phyloP scores from a whole-genome alignment of 2,797 vertebrate species.

The Carduelis carduelis region DNA sequence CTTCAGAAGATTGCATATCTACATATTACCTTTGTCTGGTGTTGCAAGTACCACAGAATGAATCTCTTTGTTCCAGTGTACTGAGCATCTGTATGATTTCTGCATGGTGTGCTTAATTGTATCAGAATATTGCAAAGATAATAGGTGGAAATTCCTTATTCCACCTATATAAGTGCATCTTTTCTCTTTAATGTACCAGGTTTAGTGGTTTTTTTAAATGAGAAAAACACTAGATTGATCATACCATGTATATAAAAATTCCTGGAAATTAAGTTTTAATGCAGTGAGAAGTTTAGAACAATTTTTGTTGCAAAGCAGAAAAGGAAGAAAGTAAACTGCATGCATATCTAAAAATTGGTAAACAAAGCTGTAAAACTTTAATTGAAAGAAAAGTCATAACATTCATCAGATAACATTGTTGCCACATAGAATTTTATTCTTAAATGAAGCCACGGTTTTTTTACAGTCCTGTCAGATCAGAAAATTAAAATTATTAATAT shows the following conservation, averaged over 20 bases:
- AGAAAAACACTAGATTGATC: background rate
- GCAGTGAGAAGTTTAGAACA: background rate
- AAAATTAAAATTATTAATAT: background rate
- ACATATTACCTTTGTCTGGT: background rate
- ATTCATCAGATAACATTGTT: background rate
- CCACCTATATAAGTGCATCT: background rate
- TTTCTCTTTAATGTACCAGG: background rate
- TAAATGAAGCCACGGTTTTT: background rate
- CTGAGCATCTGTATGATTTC: background rate
- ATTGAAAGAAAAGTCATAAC: background rate
- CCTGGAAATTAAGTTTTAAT: background rate
- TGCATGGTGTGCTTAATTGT: background rate
- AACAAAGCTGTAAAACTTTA: background rate
- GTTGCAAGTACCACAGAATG: background rate
- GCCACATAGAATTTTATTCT: background rate
- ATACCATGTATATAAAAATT: background rate
- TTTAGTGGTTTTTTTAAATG: background rate
- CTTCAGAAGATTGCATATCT: background rate
- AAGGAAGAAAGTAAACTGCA: background rate
- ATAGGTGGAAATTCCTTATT: background rate
- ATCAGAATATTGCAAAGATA: background rate
- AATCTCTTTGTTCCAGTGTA: background rate
- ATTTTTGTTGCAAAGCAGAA: background rate
- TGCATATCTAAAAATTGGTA: background rate
- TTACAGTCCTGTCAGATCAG: background rate